These are phyloP conservation scores for Albula glossodonta DNA, from an alignment of 2,113 vertebrate species.

Conservation along the genomic window DNA sequence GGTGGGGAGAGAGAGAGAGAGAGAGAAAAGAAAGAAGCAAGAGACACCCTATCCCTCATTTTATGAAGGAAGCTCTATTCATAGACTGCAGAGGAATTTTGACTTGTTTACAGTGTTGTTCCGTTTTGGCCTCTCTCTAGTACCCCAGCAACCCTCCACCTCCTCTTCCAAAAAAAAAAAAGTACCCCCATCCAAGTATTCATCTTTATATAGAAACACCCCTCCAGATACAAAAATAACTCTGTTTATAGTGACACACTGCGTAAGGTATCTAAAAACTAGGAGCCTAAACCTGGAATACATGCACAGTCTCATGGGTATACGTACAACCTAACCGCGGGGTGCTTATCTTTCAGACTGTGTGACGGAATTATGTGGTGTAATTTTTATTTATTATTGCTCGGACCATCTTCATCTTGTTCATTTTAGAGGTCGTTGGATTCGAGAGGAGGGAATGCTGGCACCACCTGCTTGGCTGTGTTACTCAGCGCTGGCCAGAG, in stretches of 20 bases:
- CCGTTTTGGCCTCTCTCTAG: constrained; percentile 28
- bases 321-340: neutral
- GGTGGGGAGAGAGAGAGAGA: constrained; percentile 35
- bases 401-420: no score
- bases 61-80: constrained; percentile 60
- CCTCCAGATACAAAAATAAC: constrained; percentile 10
- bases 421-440: no score
- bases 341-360: neutral
- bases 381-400: no score
- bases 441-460: no score
- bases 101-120: constrained; percentile 62
- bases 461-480: no score
- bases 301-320: neutral
- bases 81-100: constrained; percentile 54
- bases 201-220: constrained; percentile 22
- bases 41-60: constrained; percentile 43
- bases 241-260: constrained; percentile 2
- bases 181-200: constrained; percentile 49
- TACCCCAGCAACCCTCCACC: neutral
- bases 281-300: neutral
- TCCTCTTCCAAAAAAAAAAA: constrained; percentile 3
- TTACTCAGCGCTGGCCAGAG: no score
- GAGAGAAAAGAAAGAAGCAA: constrained; percentile 17
- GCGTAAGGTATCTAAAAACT: neutral
- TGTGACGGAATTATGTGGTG: no score